Base-by-base conservation (phyloP, 2,797 vertebrate genomes). In the Mycteria americana region DNA sequence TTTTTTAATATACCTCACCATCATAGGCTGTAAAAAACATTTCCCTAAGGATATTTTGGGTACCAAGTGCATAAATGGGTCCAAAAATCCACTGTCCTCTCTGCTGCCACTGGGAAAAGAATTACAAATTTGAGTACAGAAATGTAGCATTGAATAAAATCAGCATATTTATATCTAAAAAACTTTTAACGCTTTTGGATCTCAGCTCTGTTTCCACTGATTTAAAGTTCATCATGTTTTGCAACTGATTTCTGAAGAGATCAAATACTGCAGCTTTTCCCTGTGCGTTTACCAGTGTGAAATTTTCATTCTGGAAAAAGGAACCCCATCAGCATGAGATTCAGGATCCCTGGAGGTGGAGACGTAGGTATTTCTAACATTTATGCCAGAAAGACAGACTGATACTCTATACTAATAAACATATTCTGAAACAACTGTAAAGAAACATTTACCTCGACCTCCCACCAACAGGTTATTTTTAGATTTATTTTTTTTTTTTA, bases 391-490 rank as follows among this genome's bases (percentile, higher is more conserved):
- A 79, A 51, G 60, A 85, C 43, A 84, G 77, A 77, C 51, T 37
- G 57, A 85, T 56, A 53, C 50, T 75, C 68, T 30, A 8, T 54
- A 11, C 45, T 56, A 81, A 95, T 13, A 86, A 86, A 92, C 70
- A 46, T 3, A 57, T 78, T 59, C 73, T n/a, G 7, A 95, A 92
- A 51, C 63, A 78, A 90, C 75, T 82, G 69, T 78, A 59, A 54
- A 93, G 62, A 64, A 95, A 73, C 25, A 2, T 92, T 94, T 41
- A 95, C 63, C 72, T 96, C 37, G 5, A 88, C 86, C 79, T 94
- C 84, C 86, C 86, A 80, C 65, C 17, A 24, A 30, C 50, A n/a
- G 88, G 67, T 76, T 97, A 95, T 97, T 97, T 98, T 95, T 93
- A 93, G 96, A 76, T 18, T 8, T n/a, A n/a, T n/a, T 28, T 28